phyloP scores from a whole-genome alignment of 2,797 vertebrate genomes.

The Lagocephalus sceleratus region DNA sequence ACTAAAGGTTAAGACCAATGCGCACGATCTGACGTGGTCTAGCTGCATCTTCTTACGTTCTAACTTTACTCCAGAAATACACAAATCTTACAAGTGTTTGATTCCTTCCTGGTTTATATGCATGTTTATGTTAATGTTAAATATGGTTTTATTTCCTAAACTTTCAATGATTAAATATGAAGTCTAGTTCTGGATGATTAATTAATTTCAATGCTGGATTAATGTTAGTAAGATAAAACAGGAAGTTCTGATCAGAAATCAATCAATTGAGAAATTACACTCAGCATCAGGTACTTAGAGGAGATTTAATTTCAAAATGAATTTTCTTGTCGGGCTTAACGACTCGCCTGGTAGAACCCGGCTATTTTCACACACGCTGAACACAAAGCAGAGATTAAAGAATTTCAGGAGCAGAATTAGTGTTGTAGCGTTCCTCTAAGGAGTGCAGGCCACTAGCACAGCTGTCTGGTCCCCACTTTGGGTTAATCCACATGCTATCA shows the following conservation, averaged over 20 bases:
- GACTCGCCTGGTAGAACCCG: not conserved
- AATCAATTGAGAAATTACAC: too few species aligned
- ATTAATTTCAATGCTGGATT: too few species aligned
- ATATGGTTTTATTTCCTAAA: too few species aligned
- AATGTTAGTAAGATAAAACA: not conserved
- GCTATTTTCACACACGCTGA: not conserved
- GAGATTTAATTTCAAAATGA: too few species aligned
- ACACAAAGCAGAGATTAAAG: not conserved
- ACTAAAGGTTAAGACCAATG: constrained; percentile 45
- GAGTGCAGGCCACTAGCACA: constrained; percentile 29
- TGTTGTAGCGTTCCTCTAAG: constrained; percentile 17
- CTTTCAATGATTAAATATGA: too few species aligned
- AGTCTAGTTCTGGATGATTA: too few species aligned
- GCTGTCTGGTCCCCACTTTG: constrained; percentile 12
- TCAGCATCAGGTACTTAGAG: too few species aligned
- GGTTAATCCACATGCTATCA: constrained; percentile 28
- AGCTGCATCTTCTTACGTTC: constrained; percentile 45
- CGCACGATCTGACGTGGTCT: constrained; percentile 28
- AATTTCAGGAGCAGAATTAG: not conserved
- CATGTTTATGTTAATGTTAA: too few species aligned
- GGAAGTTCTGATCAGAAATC: not conserved
- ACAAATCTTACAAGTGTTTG: not conserved
- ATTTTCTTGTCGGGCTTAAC: too few species aligned
- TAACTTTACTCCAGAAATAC: not conserved
- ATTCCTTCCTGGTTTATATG: too few species aligned